Base-by-base conservation (phyloP, 1,140 invertebrate genomes). In the Coenobita brevimanus region DNA sequence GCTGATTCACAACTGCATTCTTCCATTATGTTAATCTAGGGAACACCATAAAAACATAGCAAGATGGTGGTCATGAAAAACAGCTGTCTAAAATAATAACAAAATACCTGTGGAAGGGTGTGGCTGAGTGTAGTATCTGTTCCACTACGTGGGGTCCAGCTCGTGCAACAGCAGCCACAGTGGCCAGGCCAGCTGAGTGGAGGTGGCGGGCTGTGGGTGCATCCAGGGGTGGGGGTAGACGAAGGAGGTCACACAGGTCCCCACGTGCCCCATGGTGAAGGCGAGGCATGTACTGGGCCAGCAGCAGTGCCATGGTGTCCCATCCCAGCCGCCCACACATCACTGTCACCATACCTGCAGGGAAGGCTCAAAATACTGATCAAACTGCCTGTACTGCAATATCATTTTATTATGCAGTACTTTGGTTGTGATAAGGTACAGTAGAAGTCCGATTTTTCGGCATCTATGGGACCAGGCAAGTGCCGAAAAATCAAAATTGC, bases 251-350 rank as follows among this genome's bases (percentile, higher is more conserved):
- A 83, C 98, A 94, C 6, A 99, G 93, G 92, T 99, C 98, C 71
- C 96, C 94, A 91, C 97, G 96, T 43, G 99, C 96, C 15, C 98
- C 99, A 93, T 99, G 99, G 90, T 97, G 96, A 33, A 99, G 93
- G 24, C 99, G 95, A 90, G 96, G 95, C 94, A 99, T 97, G 93
- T 99, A 99, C 92, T 99, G 97, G 4, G 95, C 95, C 17, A 99
- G 94, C 2, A 99, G 93, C 43, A 98, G 93, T 92, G 98, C 97
- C 82, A 99, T 93, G 91, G 96, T 97, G 80, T 94, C 94, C 98
- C 98, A 99, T 2, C 98, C 97, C n/a, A 99, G 93, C 73, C 97
- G 95, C 91, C 95, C 95, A 93, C 97, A 98, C 93, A 99, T 99
- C 30, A 96, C 95, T 1, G 97, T 97, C 0, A 99, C 96, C 96